Base-by-base conservation (phyloP, 2,888 invertebrate genomes). In the Tachina grossa region DNA sequence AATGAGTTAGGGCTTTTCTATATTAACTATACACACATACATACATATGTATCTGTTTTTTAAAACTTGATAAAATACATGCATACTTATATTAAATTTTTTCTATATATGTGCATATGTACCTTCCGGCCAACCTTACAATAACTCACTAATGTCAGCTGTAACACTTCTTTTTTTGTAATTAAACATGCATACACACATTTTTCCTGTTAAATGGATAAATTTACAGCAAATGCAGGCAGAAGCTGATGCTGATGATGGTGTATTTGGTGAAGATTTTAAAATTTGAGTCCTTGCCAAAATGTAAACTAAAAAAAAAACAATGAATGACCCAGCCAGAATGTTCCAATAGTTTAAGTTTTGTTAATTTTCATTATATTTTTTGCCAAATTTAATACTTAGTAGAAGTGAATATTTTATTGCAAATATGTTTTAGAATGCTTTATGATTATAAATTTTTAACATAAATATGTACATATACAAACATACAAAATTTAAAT, bases 281-380 rank as follows among this genome's bases (percentile, higher is more conserved):
- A 43, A 59, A 43, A 57, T 68, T 77, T 77, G 77, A 77, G 49
- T 41, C 2, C 31, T 68, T 77, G 77, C 77, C 77, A 77, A 77
- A 77, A 59, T 68, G 49, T 41, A 77, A 49, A 78, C 68, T 61
- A 78, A 31, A 49, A 9, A 57, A 55, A 6, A 31, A 59, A n/a
- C n/a, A n/a, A 47, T 59, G 47, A 59, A 57, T 49, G 63, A 53
- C 61, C 51, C 47, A 72, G 72, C 55, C 72, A 76, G 55, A 31
- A 43, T 43, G 14, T 74, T 61, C 72, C 47, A 74, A 41, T 49
- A 41, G 39, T 53, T 53, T 63, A 9, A 41, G 14, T 61, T 51
- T 22, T 53, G 3, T 75, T 55, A 0, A 3, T 63, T 75, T 61
- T 63, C 43, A 63, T 43, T 75, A 19, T 43, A n/a, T 22, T 41